These are phyloP conservation scores for Chelon labrosus DNA, from an alignment of 2,797 vertebrate genomes.

Conservation along the genomic window DNA sequence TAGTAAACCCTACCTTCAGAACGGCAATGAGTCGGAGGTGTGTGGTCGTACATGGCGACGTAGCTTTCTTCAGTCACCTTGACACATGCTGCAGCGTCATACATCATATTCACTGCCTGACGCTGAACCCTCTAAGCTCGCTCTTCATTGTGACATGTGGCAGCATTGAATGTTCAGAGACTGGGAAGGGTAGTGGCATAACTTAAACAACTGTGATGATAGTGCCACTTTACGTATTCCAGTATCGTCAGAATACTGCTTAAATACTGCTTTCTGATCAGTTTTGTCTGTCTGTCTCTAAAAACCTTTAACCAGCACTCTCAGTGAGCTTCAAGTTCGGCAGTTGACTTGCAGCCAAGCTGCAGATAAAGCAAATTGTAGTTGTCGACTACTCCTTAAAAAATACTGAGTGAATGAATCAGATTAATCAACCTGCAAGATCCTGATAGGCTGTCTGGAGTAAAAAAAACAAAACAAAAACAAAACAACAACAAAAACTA, in stretches of 20 bases:
- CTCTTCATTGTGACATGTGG: constrained; percentile 48
- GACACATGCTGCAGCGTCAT: constrained; percentile 45
- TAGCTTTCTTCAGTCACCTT: constrained; percentile 32
- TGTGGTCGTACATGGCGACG: constrained; percentile 29
- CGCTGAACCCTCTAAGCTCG: constrained; percentile 28
- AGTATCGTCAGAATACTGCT: constrained; percentile 26
- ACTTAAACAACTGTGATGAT: constrained; percentile 51
- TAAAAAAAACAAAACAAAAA: too few species aligned
- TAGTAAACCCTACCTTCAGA: constrained; percentile 62
- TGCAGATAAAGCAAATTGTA: constrained; percentile 12
- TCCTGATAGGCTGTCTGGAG: too few species aligned
- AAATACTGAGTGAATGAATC: too few species aligned
- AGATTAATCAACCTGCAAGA: too few species aligned
- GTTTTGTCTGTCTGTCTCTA: constrained; percentile 17
- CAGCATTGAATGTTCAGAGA: constrained; percentile 46
- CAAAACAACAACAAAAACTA: too few species aligned
- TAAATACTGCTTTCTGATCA: constrained; percentile 28
- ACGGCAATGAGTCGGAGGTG: constrained; percentile 27
- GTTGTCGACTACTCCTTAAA: background rate
- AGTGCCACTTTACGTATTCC: constrained; percentile 40
- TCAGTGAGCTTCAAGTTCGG: constrained; percentile 23
- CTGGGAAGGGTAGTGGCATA: constrained; percentile 26
- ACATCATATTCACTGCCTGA: constrained; percentile 52
- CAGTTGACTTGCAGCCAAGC: constrained; percentile 14
- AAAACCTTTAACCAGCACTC: constrained; percentile 7